These are phyloP conservation scores for Mobula birostris DNA, from an alignment of 2,113 vertebrate species.

Conservation along the genomic window DNA sequence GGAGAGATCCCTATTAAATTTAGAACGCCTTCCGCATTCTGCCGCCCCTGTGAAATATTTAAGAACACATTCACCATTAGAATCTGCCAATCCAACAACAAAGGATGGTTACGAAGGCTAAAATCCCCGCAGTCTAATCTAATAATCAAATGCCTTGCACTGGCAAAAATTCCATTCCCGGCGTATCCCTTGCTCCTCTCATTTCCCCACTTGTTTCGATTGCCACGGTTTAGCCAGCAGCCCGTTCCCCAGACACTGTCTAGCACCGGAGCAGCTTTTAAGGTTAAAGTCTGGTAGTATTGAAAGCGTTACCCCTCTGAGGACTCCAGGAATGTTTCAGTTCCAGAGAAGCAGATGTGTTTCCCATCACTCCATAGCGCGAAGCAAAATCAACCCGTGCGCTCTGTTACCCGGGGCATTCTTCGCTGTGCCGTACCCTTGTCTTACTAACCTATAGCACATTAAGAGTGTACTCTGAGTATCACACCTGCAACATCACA, in stretches of 20 bases:
- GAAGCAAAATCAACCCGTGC: background rate
- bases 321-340: conserved; percentile 25
- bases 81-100: background rate
- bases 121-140: background rate
- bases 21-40: too few species aligned
- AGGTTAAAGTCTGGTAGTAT: background rate
- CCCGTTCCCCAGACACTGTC: background rate
- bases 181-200: background rate
- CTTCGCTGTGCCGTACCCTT: background rate
- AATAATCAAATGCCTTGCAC: background rate
- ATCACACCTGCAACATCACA: background rate
- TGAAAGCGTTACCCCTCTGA: background rate
- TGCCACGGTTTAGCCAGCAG: background rate
- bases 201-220: background rate
- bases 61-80: background rate
- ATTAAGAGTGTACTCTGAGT: background rate
- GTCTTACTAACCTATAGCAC: background rate
- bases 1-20: background rate
- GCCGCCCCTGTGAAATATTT: background rate
- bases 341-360: conserved; percentile 14
- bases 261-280: background rate
- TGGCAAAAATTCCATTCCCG: background rate
- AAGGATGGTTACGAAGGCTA: background rate
- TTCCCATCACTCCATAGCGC: background rate
- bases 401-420: background rate